phyloP scores from a whole-genome alignment of 2,113 vertebrate species.

The Asarcornis scutulata region DNA sequence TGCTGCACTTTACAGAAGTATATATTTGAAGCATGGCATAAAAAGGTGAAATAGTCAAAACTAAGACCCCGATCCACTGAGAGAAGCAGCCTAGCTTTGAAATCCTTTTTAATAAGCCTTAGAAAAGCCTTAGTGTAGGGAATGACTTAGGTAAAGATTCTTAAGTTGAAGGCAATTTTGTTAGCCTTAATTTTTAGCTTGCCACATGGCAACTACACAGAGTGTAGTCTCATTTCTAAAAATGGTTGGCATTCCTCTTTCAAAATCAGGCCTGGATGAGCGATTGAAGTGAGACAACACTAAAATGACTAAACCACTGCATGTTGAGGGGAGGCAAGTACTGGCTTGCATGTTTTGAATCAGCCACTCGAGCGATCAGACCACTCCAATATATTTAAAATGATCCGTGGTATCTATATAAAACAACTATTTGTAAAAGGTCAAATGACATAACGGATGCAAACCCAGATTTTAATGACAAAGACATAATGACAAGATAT shows the following conservation, averaged over 20 bases:
- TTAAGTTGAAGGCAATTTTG: not conserved
- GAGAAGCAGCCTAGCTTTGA: not conserved
- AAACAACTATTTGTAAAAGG: slow-evolving; percentile 16
- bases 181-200: not conserved
- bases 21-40: not conserved
- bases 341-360: not conserved
- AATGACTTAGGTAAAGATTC: not conserved
- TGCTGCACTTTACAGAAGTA: not conserved
- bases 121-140: not conserved
- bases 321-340: not conserved
- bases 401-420: not conserved
- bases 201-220: not conserved
- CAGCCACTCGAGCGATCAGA: not conserved
- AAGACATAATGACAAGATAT: not conserved
- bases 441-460: slow-evolving; percentile 12
- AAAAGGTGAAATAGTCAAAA: not conserved
- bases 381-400: not conserved
- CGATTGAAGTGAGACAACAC: not conserved
- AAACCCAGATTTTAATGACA: not conserved
- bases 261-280: not conserved
- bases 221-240: not conserved
- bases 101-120: not conserved
- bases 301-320: not conserved
- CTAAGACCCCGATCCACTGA: no score
- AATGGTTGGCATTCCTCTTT: not conserved